phyloP scores from a whole-genome alignment of 1,140 invertebrate genomes.

The Nymphalis io region DNA sequence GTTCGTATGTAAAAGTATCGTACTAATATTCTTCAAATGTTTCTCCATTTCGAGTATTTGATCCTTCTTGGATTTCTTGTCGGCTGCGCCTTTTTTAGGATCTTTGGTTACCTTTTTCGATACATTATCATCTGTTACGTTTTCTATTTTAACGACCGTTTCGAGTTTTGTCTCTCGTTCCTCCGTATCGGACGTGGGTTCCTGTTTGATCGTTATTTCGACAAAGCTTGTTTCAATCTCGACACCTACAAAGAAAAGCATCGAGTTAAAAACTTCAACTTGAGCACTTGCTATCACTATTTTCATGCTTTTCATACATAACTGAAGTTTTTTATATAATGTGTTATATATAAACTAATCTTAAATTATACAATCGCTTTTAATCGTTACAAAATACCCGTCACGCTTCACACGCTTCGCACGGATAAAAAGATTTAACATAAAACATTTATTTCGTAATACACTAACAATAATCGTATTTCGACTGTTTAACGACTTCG shows the following conservation, averaged over 20 bases:
- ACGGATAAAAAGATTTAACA: too few relatives aligned
- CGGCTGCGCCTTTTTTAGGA: neutral
- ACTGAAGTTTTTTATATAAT: neutral
- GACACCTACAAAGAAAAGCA: conserved; percentile 40
- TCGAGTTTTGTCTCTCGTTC: conserved; percentile 6
- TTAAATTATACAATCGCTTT: neutral
- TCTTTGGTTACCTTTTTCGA: conserved; percentile 13
- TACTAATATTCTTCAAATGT: conserved; percentile 49
- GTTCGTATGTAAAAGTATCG: conserved; percentile 51
- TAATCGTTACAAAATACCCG: too few relatives aligned
- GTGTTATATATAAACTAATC: too few relatives aligned
- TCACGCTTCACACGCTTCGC: too few relatives aligned
- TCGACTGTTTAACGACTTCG: too few relatives aligned
- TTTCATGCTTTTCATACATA: conserved; percentile 25
- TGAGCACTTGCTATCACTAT: conserved; percentile 23
- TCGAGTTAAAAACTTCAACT: conserved; percentile 32
- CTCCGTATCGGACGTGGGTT: conserved; percentile 30
- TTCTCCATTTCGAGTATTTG: conserved; percentile 41
- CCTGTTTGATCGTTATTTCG: conserved; percentile 33
- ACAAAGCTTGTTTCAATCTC: conserved; percentile 24
- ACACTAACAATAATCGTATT: too few relatives aligned
- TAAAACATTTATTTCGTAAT: too few relatives aligned
- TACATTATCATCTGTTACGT: conserved; percentile 1
- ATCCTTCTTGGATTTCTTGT: conserved; percentile 29
- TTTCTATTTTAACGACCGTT: conserved; percentile 21